Base-by-base conservation (phyloP, 2,797 vertebrate species). In the Microcaecilia unicolor region DNA sequence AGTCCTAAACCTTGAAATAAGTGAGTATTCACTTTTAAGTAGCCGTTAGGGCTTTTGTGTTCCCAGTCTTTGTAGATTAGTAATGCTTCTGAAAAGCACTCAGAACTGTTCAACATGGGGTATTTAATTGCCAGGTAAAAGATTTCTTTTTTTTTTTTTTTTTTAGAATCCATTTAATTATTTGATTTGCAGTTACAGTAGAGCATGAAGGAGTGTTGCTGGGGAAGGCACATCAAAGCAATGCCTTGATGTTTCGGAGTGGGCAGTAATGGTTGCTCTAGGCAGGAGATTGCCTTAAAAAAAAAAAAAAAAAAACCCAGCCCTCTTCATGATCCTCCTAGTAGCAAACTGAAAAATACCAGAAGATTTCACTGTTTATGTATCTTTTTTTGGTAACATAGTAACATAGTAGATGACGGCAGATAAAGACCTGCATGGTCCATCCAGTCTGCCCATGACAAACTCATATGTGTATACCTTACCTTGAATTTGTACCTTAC, bases 221-320 rank as follows among this genome's bases (percentile, higher is more conserved):
- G n/a, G n/a, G 94, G 89, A 83, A 93, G 87, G 89, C 86, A 92
- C 89, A 92, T 95, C 90, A 92, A 94, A 95, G 91, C 83, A 45
- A 59, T 58, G 85, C 87, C 89, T 93, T 91, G 87, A 91, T 92
- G 89, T 90, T 87, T 83, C 90, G 89, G 81, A 91, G 91, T 85
- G 87, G 84, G 90, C 87, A 86, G 88, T 92, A 92, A 91, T 89
- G 85, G 88, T 80, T 91, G 93, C 86, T 88, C 90, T 90, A 93
- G 87, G 87, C 88, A 90, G 86, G 87, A 88, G 89, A 88, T 86
- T 90, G 87, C 86, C 83, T 70, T 53, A 69, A 66, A 70, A 64
- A 55, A 58, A 58, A 72, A 80, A 83, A 83, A 86, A 85, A 87
- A 83, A 89, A 91, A 85, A 78, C n/a, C n/a, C n/a, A n/a, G n/a